These are phyloP conservation scores for Zosterops lateralis DNA, from an alignment of 2,113 vertebrate species.

Conservation along the genomic window DNA sequence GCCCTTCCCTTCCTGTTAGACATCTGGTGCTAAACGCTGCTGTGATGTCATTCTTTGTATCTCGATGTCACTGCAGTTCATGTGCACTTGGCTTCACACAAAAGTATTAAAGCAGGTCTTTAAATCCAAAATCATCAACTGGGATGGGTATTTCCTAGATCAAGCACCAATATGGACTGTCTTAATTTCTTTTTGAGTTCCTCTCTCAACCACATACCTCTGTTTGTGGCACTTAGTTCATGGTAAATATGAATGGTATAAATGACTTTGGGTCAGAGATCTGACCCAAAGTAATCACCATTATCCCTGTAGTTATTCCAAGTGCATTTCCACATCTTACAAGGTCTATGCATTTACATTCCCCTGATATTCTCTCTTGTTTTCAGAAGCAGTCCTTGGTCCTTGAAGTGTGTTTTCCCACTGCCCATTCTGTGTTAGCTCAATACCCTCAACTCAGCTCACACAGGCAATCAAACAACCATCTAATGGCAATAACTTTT, in stretches of 20 bases:
- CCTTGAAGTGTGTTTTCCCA: not conserved
- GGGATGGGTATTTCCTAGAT: not conserved
- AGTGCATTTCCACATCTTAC: not conserved
- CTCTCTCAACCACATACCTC: fast-evolving
- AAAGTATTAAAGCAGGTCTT: not conserved
- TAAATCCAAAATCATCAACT: not conserved
- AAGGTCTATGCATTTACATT: not conserved
- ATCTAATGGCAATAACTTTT: not conserved
- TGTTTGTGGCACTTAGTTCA: too few species aligned
- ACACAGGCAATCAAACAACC: not conserved
- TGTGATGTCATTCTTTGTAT: not conserved
- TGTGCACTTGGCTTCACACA: not conserved
- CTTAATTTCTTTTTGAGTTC: not conserved
- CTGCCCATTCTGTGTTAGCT: fast-evolving
- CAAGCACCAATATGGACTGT: not conserved
- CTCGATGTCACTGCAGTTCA: not conserved
- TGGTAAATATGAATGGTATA: too few species aligned
- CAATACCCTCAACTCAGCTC: not conserved
- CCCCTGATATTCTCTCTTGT: not conserved
- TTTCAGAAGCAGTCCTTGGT: not conserved
- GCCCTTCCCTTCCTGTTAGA: not conserved
- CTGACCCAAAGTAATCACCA: too few species aligned
- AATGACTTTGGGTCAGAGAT: not conserved
- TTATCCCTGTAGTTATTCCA: not conserved
- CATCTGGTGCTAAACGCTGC: not conserved